Evolutionary conservation across 2,888 invertebrate species (phyloP), one percentile per base, ranked within the genome.

Genomic region (Ligdia adustata): DNA sequence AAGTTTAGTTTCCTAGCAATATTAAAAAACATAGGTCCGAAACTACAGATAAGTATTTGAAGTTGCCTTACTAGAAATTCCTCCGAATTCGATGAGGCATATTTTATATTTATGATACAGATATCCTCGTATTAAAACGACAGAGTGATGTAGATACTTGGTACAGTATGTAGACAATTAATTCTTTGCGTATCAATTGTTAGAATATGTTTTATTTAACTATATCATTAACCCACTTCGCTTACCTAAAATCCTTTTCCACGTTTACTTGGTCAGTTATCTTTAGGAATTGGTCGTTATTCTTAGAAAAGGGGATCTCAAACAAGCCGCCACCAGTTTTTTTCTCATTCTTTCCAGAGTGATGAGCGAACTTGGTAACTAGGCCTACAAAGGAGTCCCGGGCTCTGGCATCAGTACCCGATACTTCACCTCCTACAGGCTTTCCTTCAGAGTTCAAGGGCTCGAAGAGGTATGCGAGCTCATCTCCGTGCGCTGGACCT

Each of bases 391-490:
- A 93, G 55, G 91, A 85, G 3, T 93, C 88, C n/a, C 93, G 91
- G 2, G 95, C 94, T 57, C 91, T 82, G 4, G 91, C 78, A 63
- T 95, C 95, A 3, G 92, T 91, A 9, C 85, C 74, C 3, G 82
- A 90, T 12, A 77, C 78, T 1, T 62, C 58, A 0, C 76, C 82
- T 1, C 73, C 79, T 12, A 93, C 50, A 0, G 92, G 83, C 9
- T 90, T 90, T 0, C 94, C 94, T 32, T 92, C 90, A 0, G 92
- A 72, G 52, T 93, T 92, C 27, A 92, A 82, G 0, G 92, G 91
- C 66, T 95, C 94, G 64, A 95, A 95, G 62, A 95, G 82, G 64
- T 94, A 95, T 0, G 93, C 92, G 14, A 95, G 73, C 62, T 95
- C 95, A 62, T 95, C 95, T 0, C 95, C 95, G 64, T 95, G 95